Base-by-base conservation (phyloP, 2,113 vertebrate species). In the Isichthys henryi region DNA sequence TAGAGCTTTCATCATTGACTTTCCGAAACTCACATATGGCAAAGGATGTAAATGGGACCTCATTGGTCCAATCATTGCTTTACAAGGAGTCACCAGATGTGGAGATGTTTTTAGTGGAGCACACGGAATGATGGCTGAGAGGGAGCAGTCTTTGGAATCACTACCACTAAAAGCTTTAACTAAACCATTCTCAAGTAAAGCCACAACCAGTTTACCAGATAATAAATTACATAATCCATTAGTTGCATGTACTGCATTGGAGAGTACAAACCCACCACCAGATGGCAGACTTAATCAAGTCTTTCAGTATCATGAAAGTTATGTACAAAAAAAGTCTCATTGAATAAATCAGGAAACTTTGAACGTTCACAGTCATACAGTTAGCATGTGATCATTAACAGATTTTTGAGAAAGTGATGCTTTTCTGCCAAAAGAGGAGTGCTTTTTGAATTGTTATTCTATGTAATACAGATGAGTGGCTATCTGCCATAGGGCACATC, bases 221-320 rank as follows among this genome's bases (percentile, higher is more conserved):
- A 45, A n/a, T 80, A 43, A 43, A 80, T 43, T 7, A 80, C 17
- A 43, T 80, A 80, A 19, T 43, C 74, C 17, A 43, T 80, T 80
- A 17, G 4, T 17, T 43, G 35, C 35, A 43, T 19, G 85, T n/a
- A 35, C 21, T n/a, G 21, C n/a, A 35, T 9, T 62, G 27, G 45
- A 21, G 7, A 86, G 21, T 27, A 13, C 80, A 45, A 19, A 80
- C 4, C 13, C 35, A 80, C 91, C 95, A 93, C 89, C 35, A 94
- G 95, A 87, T 92, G 95, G 66, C 92, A 94, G 87, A 0, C 90
- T 93, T 92, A 90, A 89, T 92, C 86, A 93, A 91, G 87, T 86
- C 39, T 70, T 89, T 35, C 4, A 46, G 23, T 11, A 45, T 83
- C 27, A 10, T 50, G 77, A 53, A 83, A 84, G 53, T 56, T 7